phyloP scores from a whole-genome alignment of 1,140 invertebrate genomes.

The Aphidius ervi region DNA sequence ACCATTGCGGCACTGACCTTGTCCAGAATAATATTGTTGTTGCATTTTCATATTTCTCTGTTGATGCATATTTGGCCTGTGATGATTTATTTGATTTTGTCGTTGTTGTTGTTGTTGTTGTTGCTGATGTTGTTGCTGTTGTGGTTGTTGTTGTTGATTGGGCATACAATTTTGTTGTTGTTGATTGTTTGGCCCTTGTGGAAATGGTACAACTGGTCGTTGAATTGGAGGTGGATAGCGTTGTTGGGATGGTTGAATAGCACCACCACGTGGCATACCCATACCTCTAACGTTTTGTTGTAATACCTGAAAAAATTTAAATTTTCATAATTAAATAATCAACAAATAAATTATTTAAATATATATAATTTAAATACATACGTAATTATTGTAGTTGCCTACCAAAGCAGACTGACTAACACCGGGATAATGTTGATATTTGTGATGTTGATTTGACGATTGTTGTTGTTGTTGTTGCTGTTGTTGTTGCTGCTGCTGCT shows the following conservation, averaged over 20 bases:
- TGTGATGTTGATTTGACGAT: constrained; percentile 58
- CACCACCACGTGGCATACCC: constrained; percentile 49
- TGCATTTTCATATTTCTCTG: constrained; percentile 51
- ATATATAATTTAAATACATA: constrained; percentile 34
- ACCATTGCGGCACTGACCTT: constrained; percentile 42
- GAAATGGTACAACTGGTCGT: constrained; percentile 49
- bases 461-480: constrained; percentile 55
- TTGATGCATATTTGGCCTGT: constrained; percentile 31
- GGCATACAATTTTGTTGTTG: constrained; percentile 44
- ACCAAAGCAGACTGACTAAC: constrained; percentile 53
- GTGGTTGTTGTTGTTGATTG: constrained; percentile 48
- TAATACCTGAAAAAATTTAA: constrained; percentile 35
- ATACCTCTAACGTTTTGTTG: constrained; percentile 51
- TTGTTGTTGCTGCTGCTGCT: constrained; percentile 55
- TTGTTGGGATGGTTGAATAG: constrained; percentile 48
- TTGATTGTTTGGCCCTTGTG: constrained; percentile 49
- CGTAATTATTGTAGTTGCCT: constrained; percentile 52
- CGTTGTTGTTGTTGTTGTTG: constrained; percentile 43
- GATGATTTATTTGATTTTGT: constrained; percentile 41
- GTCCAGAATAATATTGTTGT: constrained; percentile 50
- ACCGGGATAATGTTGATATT: constrained; percentile 54
- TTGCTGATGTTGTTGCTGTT: constrained; percentile 38
- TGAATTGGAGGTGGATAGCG: constrained; percentile 53
- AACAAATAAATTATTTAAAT: constrained; percentile 3
- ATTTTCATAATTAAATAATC: constrained; percentile 3